Conservation (phyloP, 2,797 vertebrate genomes). For the Argyrosomus regius region DNA sequence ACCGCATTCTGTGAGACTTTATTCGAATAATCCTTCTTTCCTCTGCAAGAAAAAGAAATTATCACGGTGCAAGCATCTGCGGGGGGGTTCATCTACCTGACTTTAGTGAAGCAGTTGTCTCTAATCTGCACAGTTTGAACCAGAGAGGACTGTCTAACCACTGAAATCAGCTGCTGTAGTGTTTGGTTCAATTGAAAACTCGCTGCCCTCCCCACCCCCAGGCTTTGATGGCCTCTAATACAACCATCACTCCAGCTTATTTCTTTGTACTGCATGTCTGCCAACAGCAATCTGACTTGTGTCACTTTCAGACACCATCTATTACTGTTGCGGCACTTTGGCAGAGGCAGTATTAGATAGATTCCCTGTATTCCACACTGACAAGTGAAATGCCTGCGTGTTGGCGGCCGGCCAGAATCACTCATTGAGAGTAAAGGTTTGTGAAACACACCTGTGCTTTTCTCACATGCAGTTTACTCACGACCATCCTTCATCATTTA, state of each 20-base stretch:
- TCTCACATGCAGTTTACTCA: constrained; percentile 40
- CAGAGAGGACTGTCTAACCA: neutral
- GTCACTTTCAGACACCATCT: constrained; percentile 63
- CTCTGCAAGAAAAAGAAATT: neutral
- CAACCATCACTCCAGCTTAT: constrained; percentile 49
- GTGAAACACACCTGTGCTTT: constrained; percentile 58
- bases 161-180: constrained; percentile 5
- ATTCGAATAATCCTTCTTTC: neutral
- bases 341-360: constrained; percentile 47
- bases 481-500: constrained; percentile 58
- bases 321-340: constrained; percentile 58
- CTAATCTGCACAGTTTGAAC: neutral
- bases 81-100: neutral
- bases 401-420: constrained; percentile 64
- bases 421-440: constrained; percentile 64
- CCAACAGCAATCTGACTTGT: constrained; percentile 62
- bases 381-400: constrained; percentile 58
- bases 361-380: constrained; percentile 52
- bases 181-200: constrained; percentile 26
- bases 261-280: constrained; percentile 55
- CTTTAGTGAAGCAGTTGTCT: neutral
- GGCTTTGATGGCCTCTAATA: constrained; percentile 30
- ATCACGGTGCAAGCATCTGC: neutral
- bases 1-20: neutral
- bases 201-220: neutral